phyloP scores from a whole-genome alignment of 2,797 vertebrate genomes.

The Sphenopsis melanotis region DNA sequence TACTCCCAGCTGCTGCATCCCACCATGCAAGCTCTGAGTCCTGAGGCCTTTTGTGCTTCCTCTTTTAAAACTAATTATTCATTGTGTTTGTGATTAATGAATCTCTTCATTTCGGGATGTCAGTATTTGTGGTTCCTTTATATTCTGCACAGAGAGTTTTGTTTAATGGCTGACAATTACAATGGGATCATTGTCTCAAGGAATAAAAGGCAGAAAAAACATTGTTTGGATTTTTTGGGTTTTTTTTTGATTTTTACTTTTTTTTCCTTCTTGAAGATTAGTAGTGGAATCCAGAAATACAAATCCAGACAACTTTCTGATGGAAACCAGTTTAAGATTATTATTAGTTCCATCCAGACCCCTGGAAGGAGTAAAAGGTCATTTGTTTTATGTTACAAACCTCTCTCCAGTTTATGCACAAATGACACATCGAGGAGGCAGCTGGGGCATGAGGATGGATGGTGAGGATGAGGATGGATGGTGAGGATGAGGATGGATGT shows the following conservation, averaged over 20 bases:
- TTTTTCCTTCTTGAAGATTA: not conserved
- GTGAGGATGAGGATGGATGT: not conserved
- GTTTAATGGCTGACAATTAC: constrained; percentile 25
- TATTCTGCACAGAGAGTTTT: constrained; percentile 6
- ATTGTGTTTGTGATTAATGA: constrained; percentile 50
- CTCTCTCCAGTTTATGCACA: not conserved
- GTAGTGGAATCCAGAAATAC: constrained; percentile 10
- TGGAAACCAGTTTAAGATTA: not conserved
- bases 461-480: not conserved
- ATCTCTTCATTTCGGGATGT: not conserved
- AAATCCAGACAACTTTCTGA: not conserved
- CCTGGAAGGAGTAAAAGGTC: not conserved
- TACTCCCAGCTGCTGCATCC: not conserved
- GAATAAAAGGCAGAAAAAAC: constrained; percentile 31
- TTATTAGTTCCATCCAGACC: not conserved
- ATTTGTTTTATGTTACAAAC: not conserved
- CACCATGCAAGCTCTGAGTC: not conserved
- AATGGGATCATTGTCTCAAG: constrained; percentile 16
- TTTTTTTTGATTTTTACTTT: not conserved
- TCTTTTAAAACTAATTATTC: constrained; percentile 35
- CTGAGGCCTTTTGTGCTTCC: constrained; percentile 1
- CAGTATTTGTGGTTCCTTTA: constrained; percentile 20
- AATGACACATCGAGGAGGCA: rapidly evolving
- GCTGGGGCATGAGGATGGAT: not conserved
- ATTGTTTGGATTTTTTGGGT: not conserved